Conservation (phyloP, 2,797 vertebrate genomes). For the Spheniscus humboldti region DNA sequence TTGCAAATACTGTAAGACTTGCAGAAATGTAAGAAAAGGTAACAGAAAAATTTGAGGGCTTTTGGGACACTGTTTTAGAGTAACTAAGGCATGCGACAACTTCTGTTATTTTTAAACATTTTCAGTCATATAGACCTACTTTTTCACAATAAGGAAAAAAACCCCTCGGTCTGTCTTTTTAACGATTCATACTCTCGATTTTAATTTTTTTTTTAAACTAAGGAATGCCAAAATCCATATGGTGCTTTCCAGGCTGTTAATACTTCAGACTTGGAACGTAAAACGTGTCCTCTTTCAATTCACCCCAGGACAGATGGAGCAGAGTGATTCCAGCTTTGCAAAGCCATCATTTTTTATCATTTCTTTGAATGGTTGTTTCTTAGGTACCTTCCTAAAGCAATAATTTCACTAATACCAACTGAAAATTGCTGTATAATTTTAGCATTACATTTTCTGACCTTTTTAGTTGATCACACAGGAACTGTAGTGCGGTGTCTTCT, state of each 20-base stretch:
- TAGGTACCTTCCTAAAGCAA: constrained; percentile 32
- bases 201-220: not conserved
- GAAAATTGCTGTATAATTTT: constrained; percentile 48
- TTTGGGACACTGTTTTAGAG: not conserved
- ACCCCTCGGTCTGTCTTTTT: not conserved
- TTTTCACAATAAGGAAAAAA: not conserved
- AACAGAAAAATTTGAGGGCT: not conserved
- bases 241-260: not conserved
- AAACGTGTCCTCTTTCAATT: not conserved
- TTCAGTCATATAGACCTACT: not conserved
- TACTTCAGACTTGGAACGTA: not conserved
- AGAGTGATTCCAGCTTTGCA: not conserved
- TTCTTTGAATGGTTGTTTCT: not conserved
- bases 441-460: constrained; percentile 30
- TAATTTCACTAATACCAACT: constrained; percentile 22
- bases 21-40: not conserved
- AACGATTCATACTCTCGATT: rapidly evolving
- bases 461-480: constrained; percentile 1
- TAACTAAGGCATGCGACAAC: not conserved
- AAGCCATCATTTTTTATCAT: not conserved
- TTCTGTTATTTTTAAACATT: not conserved
- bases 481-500: constrained; percentile 9
- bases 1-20: not conserved
- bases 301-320: not conserved
- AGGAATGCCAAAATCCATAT: not conserved